phyloP scores from a whole-genome alignment of 35 echinoderm and acorn worm species.

The Diadema setosum region DNA sequence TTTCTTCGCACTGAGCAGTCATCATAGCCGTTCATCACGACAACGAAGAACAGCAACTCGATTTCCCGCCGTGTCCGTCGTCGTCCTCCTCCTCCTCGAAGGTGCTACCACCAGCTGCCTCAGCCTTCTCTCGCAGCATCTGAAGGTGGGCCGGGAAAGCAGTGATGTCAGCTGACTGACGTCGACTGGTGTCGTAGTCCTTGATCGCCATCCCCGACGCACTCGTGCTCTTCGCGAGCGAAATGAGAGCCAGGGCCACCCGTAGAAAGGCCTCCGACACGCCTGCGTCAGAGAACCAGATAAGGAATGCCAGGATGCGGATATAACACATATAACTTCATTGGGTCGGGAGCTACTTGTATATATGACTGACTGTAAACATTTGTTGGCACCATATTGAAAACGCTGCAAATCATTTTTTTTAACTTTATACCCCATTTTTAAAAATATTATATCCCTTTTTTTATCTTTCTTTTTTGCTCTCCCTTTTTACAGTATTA shows the following conservation, averaged over 20 bases:
- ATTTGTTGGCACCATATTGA: no score
- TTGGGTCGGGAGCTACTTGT: no score
- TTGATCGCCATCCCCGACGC: conserved; percentile 69
- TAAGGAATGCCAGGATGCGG: no score
- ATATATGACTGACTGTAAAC: no score
- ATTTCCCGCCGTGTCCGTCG: not conserved
- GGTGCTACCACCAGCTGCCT: not conserved
- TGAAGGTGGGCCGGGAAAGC: conserved; percentile 66
- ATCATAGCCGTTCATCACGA: no score
- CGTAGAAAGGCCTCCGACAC: conserved; percentile 91
- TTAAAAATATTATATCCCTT: no score
- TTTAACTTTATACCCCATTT: no score
- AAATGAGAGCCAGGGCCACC: conserved; percentile 72
- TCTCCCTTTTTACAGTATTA: no score
- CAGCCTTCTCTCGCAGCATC: conserved; percentile 20
- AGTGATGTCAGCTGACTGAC: conserved; percentile 60
- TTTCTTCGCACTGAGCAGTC: no score
- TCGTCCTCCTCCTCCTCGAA: conserved; percentile 20
- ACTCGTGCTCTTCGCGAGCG: conserved; percentile 64
- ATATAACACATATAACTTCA: no score
- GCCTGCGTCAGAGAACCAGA: conserved; percentile 5
- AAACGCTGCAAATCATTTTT: no score
- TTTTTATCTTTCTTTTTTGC: no score
- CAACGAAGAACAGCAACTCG: conserved; percentile 2
- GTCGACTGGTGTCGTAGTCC: conserved; percentile 62